Evolutionary conservation across 2,888 invertebrate genomes (phyloP), one percentile per base, ranked within the genome.

Genomic region (Phortica okadai): DNA sequence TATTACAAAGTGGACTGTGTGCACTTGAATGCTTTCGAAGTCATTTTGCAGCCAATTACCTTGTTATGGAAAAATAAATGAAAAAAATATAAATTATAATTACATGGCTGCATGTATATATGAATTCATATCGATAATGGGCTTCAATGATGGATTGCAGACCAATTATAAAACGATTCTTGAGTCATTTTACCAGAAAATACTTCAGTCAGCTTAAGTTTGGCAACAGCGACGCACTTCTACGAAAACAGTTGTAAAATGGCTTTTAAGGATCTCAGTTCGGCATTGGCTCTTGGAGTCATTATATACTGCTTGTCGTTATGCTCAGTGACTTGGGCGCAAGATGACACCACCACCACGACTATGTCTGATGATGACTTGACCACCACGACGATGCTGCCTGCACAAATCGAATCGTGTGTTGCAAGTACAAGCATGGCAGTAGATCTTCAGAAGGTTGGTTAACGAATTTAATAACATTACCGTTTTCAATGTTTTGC

Each of bases 211-310:
- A 59, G 7, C 45, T 45, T 74, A 66, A 54, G 21, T 8, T 25
- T 77, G 74, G 62, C 79, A 78, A 78, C 78, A 75, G 80, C 50
- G 78, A 77, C 56, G 25, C 74, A 77, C 70, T 80, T 75, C 41
- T 72, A 25, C 2, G 50, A 50, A 80, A 11, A 54, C 81, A 83
- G 79, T 59, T 74, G 44, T 16, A 56, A 10, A 76, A 21, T 25
- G 64, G n/a, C 69, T 33, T 64, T 10, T 74, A 33, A 33, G 33
- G 33, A 33, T 1, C 4, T 33, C 33, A 33, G 33, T 33, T 33
- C 42, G 58, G 25, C 16, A 3, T n/a, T 74, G 42, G 76, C 11
- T 59, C 21, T 77, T n/a, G 54, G 58, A 59, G 25, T 72, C 76
- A 67, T 73, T 21, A 8, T 79, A 62, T 81, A 44, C 56, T 59